phyloP scores from a whole-genome alignment of 1,140 invertebrate genomes.

The Phortica variegata region DNA sequence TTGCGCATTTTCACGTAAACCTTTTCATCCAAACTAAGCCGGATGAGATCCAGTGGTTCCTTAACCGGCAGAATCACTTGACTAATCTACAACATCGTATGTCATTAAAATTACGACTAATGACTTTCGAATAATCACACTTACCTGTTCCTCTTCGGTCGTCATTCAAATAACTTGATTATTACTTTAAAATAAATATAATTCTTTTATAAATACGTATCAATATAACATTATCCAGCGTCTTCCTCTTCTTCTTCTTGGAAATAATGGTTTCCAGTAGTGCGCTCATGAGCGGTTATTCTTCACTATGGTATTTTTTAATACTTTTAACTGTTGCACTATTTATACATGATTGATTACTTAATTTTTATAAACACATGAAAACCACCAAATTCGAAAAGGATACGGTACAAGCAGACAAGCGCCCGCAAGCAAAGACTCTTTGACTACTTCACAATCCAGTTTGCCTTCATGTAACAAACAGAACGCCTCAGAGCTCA shows the following conservation, averaged over 20 bases:
- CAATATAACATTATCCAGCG: background rate
- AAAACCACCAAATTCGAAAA: conserved; percentile 23
- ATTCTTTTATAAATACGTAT: conserved; percentile 19
- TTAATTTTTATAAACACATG: background rate
- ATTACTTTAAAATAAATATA: conserved; percentile 7
- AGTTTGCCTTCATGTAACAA: conserved; percentile 40
- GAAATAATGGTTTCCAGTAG: conserved; percentile 5
- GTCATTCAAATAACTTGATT: conserved; percentile 31
- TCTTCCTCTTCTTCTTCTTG: no score
- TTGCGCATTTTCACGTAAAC: conserved; percentile 99
- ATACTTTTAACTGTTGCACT: background rate
- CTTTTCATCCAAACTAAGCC: conserved; percentile 93
- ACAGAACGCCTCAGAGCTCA: conserved; percentile 11
- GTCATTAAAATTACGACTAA: background rate
- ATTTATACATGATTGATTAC: background rate
- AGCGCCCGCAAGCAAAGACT: conserved; percentile 38
- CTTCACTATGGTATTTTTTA: background rate
- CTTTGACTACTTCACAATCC: conserved; percentile 50
- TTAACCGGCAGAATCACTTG: conserved; percentile 87
- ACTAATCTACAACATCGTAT: conserved; percentile 51
- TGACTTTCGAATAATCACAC: background rate
- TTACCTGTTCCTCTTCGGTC: conserved; percentile 50
- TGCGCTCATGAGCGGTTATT: conserved; percentile 8
- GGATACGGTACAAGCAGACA: conserved; percentile 62
- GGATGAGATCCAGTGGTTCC: conserved; percentile 94